phyloP scores from a whole-genome alignment of 1,140 invertebrate species.

The Drosophila simulans region DNA sequence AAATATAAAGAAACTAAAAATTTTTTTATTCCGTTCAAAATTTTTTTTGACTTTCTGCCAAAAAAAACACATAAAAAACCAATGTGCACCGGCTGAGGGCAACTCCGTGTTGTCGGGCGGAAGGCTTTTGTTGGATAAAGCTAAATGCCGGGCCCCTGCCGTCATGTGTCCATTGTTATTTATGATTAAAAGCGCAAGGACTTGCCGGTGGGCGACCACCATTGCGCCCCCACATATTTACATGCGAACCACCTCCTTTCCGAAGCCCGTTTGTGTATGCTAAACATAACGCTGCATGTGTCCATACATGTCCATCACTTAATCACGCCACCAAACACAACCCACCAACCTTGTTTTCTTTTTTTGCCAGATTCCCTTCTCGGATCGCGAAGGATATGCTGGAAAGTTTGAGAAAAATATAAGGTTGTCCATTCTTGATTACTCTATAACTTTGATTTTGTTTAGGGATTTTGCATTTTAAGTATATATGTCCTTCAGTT shows the following conservation, averaged over 20 bases:
- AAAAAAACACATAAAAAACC: too few relatives aligned
- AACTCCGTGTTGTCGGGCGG: slow-evolving; percentile 35
- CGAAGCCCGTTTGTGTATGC: slow-evolving; percentile 63
- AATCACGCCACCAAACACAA: slow-evolving; percentile 73
- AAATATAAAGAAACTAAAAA: too few relatives aligned
- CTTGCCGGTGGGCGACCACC: slow-evolving; percentile 48
- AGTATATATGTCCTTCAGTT: not conserved
- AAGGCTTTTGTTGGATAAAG: slow-evolving; percentile 71
- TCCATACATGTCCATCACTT: slow-evolving; percentile 82
- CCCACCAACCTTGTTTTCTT: not conserved
- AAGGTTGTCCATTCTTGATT: not conserved
- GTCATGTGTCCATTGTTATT: slow-evolving; percentile 81
- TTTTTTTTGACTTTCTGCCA: too few relatives aligned
- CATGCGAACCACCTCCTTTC: slow-evolving; percentile 26
- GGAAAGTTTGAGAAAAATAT: not conserved
- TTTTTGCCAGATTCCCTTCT: slow-evolving; percentile 2
- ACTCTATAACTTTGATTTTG: not conserved
- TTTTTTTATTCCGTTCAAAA: too few relatives aligned
- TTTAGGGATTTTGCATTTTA: too few relatives aligned
- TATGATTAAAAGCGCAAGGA: slow-evolving; percentile 82
- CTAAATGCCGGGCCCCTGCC: slow-evolving; percentile 67
- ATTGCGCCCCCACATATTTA: slow-evolving; percentile 32
- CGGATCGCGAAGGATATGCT: slow-evolving; percentile 16
- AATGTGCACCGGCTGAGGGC: too few relatives aligned
- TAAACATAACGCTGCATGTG: slow-evolving; percentile 82